Evolutionary conservation across 1,140 invertebrate genomes (phyloP).

Genomic region (Bradysia coprophila): DNA sequence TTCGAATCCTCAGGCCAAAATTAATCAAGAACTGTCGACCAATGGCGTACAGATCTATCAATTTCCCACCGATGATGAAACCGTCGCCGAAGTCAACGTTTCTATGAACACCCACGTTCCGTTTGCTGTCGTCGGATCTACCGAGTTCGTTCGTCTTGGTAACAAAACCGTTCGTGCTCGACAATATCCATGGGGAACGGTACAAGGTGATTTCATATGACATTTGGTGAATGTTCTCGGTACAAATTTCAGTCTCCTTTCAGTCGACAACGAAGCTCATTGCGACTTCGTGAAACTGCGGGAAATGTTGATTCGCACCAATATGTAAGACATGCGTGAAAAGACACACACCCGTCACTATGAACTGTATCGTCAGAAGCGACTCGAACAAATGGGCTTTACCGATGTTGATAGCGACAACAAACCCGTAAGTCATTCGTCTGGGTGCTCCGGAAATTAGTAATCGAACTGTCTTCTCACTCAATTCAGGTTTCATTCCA

Average conservation of each 20-base stretch:
- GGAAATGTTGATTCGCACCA: constrained; percentile 95
- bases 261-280: constrained; percentile 96
- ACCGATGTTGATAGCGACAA: constrained; percentile 83
- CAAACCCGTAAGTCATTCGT: constrained; percentile 41
- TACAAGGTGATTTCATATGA: constrained; percentile 51
- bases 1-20: constrained; percentile 45
- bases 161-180: constrained; percentile 90
- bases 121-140: constrained; percentile 96
- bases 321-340: constrained; percentile 98
- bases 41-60: constrained; percentile 94
- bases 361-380: constrained; percentile 88
- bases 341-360: constrained; percentile 92
- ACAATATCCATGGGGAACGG: constrained; percentile 98
- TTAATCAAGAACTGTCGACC: constrained; percentile 62
- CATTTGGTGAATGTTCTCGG: too few species aligned
- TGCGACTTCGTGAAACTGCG: constrained; percentile 98
- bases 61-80: constrained; percentile 95
- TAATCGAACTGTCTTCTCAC: too few species aligned
- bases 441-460: too few species aligned
- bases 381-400: constrained; percentile 94
- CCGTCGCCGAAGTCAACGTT: constrained; percentile 79
- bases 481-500: constrained; percentile 63
- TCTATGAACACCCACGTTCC: constrained; percentile 90
- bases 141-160: constrained; percentile 92
- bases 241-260: constrained; percentile 16